phyloP scores from a whole-genome alignment of 1,140 invertebrate genomes.

The Diorhabda sublineata region DNA sequence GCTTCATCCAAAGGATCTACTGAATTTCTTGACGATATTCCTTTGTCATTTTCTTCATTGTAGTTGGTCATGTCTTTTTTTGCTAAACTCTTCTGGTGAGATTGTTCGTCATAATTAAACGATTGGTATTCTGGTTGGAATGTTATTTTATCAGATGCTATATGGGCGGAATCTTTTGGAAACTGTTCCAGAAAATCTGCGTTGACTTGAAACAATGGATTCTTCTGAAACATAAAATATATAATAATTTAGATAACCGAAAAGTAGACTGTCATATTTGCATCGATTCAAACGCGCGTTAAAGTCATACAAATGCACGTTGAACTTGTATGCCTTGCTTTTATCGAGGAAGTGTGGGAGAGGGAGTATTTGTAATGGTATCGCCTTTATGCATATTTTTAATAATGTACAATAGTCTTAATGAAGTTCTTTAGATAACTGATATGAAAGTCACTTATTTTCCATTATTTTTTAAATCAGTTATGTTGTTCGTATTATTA shows the following conservation, averaged over 20 bases:
- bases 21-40: slow-evolving; percentile 15
- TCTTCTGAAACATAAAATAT: neutral
- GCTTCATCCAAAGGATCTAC: slow-evolving; percentile 29
- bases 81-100: slow-evolving; percentile 24
- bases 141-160: slow-evolving; percentile 15
- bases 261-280: too few species aligned
- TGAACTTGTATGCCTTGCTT: too few species aligned
- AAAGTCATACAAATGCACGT: too few species aligned
- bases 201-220: slow-evolving; percentile 6
- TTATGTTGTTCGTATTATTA: too few species aligned
- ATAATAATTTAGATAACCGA: neutral
- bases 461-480: too few species aligned
- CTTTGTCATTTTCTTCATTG: slow-evolving; percentile 19
- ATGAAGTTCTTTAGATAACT: too few species aligned
- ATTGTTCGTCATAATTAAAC: slow-evolving; percentile 34
- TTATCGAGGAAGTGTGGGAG: too few species aligned
- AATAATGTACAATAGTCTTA: too few species aligned
- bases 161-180: neutral
- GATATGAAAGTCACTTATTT: too few species aligned
- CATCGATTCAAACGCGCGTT: too few species aligned
- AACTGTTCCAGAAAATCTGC: neutral
- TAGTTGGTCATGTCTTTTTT: slow-evolving; percentile 16
- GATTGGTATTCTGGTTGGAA: slow-evolving; percentile 32
- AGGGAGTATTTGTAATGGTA: too few species aligned
- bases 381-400: too few species aligned